A percentile compares a stretch with the other conserved stretches of the same genome.
phyloP scores from a whole-genome alignment of 2,888 invertebrate genomes.

The Acronicta leporina region DNA sequence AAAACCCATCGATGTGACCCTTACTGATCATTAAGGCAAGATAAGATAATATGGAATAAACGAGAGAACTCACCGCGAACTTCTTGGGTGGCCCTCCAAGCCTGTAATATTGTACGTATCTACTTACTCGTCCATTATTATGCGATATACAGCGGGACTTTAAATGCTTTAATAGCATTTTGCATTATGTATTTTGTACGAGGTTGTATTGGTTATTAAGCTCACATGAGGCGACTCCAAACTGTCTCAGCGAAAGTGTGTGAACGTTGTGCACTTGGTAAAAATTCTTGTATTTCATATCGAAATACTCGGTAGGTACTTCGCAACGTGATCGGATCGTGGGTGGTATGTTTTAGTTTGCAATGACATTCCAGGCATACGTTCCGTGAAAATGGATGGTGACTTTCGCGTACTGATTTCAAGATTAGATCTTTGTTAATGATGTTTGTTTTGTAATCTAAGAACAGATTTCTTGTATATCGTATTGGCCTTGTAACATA shows the following conservation, averaged over 20 bases:
- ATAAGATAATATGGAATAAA: constrained; percentile 83
- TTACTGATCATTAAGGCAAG: constrained; percentile 74
- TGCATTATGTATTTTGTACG: constrained; percentile 50
- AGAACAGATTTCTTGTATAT: constrained; percentile 15
- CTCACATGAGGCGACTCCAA: constrained; percentile 69
- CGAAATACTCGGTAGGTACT: constrained; percentile 63
- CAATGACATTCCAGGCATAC: constrained; percentile 67
- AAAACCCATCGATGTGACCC: constrained; percentile 56
- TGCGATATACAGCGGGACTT: constrained; percentile 60
- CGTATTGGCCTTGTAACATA: constrained; percentile 9
- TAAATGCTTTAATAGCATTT: constrained; percentile 50
- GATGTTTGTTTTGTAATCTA: constrained; percentile 37
- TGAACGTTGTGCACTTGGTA: constrained; percentile 77
- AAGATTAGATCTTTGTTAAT: constrained; percentile 50
- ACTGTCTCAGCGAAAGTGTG: constrained; percentile 87
- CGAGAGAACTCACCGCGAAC: constrained; percentile 70
- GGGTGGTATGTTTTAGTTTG: constrained; percentile 74
- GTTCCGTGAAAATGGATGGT: constrained; percentile 59
- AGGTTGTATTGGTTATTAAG: constrained; percentile 63
- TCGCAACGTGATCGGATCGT: constrained; percentile 71
- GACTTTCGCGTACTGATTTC: constrained; percentile 46
- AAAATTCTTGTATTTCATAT: constrained; percentile 81
- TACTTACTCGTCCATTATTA: constrained; percentile 68
- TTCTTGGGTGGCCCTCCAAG: constrained; percentile 78
- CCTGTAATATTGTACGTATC: constrained; percentile 67